Percentiles rank a stretch among this genome's conserved stretches.
phyloP scores from a whole-genome alignment of 2,888 invertebrate species.

The Perizoma flavofasciatum region DNA sequence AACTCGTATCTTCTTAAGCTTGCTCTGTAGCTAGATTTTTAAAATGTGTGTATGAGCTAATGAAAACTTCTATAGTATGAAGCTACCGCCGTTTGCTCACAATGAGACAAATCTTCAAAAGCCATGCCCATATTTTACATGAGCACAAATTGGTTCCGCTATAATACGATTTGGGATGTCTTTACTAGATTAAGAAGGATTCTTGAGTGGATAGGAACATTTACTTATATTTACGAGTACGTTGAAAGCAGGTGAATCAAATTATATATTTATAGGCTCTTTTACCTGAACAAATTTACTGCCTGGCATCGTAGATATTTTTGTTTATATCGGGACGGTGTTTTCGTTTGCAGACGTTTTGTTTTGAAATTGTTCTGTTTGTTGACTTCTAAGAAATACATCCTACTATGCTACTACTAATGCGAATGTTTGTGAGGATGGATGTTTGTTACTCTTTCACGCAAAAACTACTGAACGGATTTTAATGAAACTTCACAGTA shows the following conservation, averaged over 20 bases:
- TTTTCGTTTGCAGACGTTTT: neutral
- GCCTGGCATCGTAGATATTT: slow-evolving; percentile 1
- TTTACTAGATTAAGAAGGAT: slow-evolving; percentile 51
- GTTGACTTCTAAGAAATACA: neutral
- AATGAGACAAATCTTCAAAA: slow-evolving; percentile 1
- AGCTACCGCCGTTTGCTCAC: too few relatives aligned
- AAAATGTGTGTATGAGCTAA: too few relatives aligned
- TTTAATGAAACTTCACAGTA: too few relatives aligned
- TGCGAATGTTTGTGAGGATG: too few relatives aligned
- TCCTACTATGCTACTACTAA: too few relatives aligned
- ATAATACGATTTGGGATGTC: slow-evolving; percentile 53
- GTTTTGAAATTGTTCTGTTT: neutral
- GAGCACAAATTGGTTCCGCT: slow-evolving; percentile 47
- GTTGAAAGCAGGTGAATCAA: slow-evolving; percentile 34
- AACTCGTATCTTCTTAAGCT: too few relatives aligned
- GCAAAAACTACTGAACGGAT: too few relatives aligned
- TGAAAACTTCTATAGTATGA: too few relatives aligned
- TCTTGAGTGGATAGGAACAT: slow-evolving; percentile 46
- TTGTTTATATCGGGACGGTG: neutral
- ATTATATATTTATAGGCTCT: slow-evolving; percentile 28
- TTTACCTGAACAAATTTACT: slow-evolving; percentile 18
- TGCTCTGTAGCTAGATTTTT: too few relatives aligned
- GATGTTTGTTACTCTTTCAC: too few relatives aligned
- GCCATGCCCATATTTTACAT: slow-evolving; percentile 48
- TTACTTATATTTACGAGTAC: slow-evolving; percentile 51